phyloP scores from a whole-genome alignment of 64 coral and sea anemone genomes.

The Stichodactyla mertensii region DNA sequence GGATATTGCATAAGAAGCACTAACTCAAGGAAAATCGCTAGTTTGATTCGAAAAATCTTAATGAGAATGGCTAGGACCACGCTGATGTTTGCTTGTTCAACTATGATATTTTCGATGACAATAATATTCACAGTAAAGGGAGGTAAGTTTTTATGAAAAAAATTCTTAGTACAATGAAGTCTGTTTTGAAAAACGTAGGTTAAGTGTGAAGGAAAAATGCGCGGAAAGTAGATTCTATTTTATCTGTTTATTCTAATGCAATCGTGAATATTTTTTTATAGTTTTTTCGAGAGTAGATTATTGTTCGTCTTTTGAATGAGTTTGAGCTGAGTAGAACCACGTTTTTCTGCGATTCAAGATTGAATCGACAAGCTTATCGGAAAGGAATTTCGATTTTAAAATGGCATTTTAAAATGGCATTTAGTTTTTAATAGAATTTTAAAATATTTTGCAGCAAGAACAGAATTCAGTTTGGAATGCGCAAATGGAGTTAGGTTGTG shows the following conservation, averaged over 20 bases:
- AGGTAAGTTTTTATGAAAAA: neutral
- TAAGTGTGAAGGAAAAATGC: neutral
- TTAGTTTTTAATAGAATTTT: too few species aligned
- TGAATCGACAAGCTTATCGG: neutral
- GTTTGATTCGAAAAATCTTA: neutral
- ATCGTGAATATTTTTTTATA: neutral
- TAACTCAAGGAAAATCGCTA: neutral
- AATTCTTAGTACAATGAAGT: neutral
- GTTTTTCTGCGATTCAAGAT: neutral
- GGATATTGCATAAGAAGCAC: neutral
- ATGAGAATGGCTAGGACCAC: neutral
- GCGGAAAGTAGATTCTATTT: too few species aligned
- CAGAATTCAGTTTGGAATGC: neutral
- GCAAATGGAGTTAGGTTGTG: neutral
- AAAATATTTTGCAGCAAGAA: neutral
- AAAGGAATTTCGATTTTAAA: neutral
- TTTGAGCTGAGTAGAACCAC: too few species aligned
- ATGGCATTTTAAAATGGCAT: neutral
- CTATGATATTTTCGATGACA: neutral
- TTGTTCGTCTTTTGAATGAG: neutral
- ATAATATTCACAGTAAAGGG: neutral
- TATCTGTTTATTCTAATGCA: neutral
- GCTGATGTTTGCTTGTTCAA: neutral
- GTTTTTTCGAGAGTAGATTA: neutral
- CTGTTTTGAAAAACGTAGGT: neutral